Evolutionary conservation across 2,888 invertebrate species (phyloP), one percentile per base, ranked within the genome.

Genomic region (Agrochola lota): DNA sequence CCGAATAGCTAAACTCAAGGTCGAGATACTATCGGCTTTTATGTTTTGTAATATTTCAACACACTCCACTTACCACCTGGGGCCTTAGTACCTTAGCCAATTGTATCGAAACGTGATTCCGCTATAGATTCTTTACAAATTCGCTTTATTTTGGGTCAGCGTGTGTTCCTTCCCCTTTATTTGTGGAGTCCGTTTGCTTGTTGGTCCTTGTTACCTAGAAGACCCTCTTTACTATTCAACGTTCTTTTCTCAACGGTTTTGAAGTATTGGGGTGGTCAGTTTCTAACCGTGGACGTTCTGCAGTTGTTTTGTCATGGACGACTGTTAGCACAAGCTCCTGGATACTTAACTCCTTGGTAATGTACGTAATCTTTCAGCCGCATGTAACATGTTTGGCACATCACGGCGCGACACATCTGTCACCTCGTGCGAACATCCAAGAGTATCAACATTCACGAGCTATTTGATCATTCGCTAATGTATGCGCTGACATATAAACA

Each of bases 1-100:
- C 90, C 94, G 89, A 94, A 93, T 90, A 89, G 90, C 91, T 85
- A 89, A 87, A 75, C 89, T 91, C 94, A 95, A 95, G 95, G 95
- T 89, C 93, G 91, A 89, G 92, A 90, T 91, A 85, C 84, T 93
- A 93, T 92, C 93, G 90, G 84, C 81, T 84, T 86, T 89, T 85
- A 87, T 89, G 89, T 89, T 89, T 89, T 85, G 85, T 85, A 86
- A 88, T 88, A 85, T 89, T 88, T 86, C 70, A 80, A 87, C 85
- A 78, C 77, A 87, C 84, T 83, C 81, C 80, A 83, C 82, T 89
- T 83, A 88, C 86, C 89, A 90, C 87, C 86, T 90, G 90, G 90
- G 83, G 88, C 83, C 86, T 71, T 86, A 77, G 76, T 87, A 78
- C 79, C 66, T 75, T 74, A 52, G 71, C 76, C 78, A 74, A 81